Evolutionary conservation across 2,888 invertebrate genomes (phyloP).

Genomic region (Sicus ferrugineus): DNA sequence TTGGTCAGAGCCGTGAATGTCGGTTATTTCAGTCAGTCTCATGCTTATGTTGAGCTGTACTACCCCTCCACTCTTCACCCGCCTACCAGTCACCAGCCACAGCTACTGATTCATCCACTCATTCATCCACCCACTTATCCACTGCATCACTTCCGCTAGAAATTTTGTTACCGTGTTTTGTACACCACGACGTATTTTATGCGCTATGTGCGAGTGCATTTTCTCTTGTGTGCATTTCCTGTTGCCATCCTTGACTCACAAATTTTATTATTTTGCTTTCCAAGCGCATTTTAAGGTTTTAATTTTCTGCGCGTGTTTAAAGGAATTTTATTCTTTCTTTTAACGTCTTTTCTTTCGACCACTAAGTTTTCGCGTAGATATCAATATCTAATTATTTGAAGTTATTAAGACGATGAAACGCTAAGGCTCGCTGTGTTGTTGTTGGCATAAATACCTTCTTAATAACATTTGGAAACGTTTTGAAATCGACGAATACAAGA

Average conservation of each 20-base stretch:
- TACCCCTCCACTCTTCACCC: neutral
- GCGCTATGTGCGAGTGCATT: no score
- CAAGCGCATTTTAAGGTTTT: neutral
- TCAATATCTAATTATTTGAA: no score
- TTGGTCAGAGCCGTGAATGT: conserved; percentile 25
- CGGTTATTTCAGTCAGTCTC: conserved; percentile 23
- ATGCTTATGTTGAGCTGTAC: neutral
- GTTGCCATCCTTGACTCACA: neutral
- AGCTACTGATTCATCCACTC: neutral
- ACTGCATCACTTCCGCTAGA: neutral
- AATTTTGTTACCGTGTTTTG: neutral
- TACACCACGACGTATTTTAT: neutral
- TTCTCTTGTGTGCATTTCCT: neutral
- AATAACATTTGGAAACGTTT: no score
- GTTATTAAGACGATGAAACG: no score
- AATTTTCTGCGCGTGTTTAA: neutral
- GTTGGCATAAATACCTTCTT: no score
- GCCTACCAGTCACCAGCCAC: no score
- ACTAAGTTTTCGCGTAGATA: neutral
- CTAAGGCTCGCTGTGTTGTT: no score
- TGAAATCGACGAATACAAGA: no score
- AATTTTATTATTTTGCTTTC: neutral
- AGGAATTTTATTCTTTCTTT: neutral
- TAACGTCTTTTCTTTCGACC: neutral
- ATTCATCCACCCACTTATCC: neutral